These are phyloP conservation scores for Meteorus sp. DNA, from an alignment of 1,140 invertebrate species.

Conservation along the genomic window DNA sequence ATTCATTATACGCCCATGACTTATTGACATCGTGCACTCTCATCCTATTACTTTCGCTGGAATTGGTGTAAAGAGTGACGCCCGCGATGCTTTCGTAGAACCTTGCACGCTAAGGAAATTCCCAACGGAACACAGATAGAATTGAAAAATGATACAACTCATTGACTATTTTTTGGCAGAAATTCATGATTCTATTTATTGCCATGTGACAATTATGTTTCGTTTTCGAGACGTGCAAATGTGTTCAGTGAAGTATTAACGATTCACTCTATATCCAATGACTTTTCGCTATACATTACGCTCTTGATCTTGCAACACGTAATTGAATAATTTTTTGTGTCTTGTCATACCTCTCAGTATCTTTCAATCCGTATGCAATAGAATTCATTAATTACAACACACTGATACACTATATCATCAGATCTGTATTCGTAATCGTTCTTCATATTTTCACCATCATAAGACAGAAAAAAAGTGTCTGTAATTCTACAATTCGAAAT, in stretches of 20 bases:
- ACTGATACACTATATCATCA: slow-evolving; percentile 9
- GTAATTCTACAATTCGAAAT: neutral
- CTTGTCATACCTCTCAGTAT: slow-evolving; percentile 18
- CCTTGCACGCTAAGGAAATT: neutral
- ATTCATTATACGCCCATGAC: slow-evolving; percentile 33
- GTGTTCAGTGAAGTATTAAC: slow-evolving; percentile 22
- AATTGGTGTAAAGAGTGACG: slow-evolving; percentile 33
- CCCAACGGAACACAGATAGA: slow-evolving; percentile 7
- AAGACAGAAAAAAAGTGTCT: neutral
- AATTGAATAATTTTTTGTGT: neutral
- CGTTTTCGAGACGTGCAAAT: slow-evolving; percentile 13
- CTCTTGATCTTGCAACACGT: slow-evolving; percentile 4
- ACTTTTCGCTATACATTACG: neutral
- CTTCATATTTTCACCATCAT: no score
- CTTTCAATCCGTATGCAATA: slow-evolving; percentile 8
- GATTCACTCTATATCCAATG: slow-evolving; percentile 3
- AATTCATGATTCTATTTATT: neutral
- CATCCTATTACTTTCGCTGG: slow-evolving; percentile 34
- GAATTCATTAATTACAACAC: neutral
- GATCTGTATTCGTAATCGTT: neutral
- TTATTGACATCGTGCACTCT: slow-evolving; percentile 46
- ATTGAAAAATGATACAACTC: slow-evolving; percentile 10
- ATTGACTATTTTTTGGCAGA: slow-evolving; percentile 8
- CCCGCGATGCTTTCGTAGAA: slow-evolving; percentile 33
- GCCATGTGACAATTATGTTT: slow-evolving; percentile 14